Conservation (phyloP, 2,113 vertebrate species). For the Saguinus imperator region DNA sequence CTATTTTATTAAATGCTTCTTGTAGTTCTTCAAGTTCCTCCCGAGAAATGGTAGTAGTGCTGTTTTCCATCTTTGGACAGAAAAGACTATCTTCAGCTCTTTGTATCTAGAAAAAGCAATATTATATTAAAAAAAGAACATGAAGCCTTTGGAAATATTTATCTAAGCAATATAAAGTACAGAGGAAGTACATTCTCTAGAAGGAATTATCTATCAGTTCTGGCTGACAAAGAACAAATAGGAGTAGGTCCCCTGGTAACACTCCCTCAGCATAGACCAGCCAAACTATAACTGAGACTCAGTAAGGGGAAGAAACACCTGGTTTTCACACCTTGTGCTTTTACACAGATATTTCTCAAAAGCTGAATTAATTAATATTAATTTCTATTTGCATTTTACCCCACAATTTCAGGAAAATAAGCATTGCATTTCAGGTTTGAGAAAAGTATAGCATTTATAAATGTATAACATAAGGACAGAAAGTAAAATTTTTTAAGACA, state of each 20-base stretch:
- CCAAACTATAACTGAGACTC: slow-evolving; percentile 24
- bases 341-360: background rate
- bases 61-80: slow-evolving; percentile 89
- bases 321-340: background rate
- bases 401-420: slow-evolving; percentile 26
- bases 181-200: background rate
- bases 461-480: background rate
- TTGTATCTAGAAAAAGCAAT: slow-evolving; percentile 64
- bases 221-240: background rate
- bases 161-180: background rate
- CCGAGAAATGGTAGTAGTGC: slow-evolving; percentile 91
- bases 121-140: slow-evolving; percentile 9
- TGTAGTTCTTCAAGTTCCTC: slow-evolving; percentile 95
- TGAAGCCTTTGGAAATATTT: slow-evolving; percentile 36
- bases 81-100: slow-evolving; percentile 45
- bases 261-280: background rate
- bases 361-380: background rate
- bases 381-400: background rate
- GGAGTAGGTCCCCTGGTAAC: background rate
- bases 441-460: background rate
- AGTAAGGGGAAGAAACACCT: background rate
- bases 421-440: background rate
- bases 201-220: background rate
- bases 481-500: slow-evolving; percentile 34
- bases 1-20: slow-evolving; percentile 96